phyloP scores from a whole-genome alignment of 2,113 vertebrate species.

The Oenanthe melanoleuca region DNA sequence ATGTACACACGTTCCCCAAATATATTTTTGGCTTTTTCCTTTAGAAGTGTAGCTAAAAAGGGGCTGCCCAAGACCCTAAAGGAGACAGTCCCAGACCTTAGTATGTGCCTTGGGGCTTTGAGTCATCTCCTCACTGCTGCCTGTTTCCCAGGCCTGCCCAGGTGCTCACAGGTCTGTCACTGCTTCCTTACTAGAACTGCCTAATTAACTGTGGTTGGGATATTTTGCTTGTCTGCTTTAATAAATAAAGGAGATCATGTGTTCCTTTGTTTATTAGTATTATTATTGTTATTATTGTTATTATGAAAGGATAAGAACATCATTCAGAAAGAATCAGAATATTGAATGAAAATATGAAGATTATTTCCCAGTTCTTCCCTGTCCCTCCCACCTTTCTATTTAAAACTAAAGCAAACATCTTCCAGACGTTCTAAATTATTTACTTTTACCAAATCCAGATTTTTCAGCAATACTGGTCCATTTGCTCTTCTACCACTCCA shows the following conservation, averaged over 20 bases:
- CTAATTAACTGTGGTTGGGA: neutral
- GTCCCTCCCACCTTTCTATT: neutral
- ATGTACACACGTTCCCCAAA: accelerated
- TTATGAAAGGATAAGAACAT: neutral
- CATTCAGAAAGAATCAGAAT: neutral
- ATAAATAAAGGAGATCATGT: neutral
- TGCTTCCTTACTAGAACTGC: neutral
- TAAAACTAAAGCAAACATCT: neutral
- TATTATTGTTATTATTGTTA: neutral
- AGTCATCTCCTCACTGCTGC: neutral
- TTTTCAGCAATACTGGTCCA: neutral
- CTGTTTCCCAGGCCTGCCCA: neutral
- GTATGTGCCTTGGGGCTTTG: neutral
- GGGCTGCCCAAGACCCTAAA: neutral
- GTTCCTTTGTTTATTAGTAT: neutral
- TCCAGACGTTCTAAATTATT: neutral
- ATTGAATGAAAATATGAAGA: neutral
- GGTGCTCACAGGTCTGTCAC: neutral
- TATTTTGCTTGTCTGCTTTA: neutral
- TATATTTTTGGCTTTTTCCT: neutral
- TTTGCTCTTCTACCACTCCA: neutral
- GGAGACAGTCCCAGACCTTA: neutral
- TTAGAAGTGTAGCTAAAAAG: neutral
- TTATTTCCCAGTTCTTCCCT: neutral
- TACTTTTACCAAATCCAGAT: neutral